Evolutionary conservation across 2,113 vertebrate species (phyloP).

Genomic region (Nesoenas mayeri): DNA sequence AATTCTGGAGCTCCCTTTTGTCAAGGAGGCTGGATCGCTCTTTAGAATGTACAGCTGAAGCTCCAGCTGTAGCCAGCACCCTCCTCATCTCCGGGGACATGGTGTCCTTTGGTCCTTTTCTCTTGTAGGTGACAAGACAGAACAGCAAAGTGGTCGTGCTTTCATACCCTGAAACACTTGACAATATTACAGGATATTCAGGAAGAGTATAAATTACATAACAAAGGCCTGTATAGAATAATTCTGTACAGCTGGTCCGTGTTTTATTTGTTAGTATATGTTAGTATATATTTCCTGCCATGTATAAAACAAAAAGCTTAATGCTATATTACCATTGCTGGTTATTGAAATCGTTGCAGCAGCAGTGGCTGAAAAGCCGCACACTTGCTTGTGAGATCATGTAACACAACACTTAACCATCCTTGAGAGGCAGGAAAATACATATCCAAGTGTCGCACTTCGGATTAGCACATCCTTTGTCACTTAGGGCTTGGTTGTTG

Average conservation of each 20-base stretch:
- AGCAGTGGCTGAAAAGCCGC: neutral
- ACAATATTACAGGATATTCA: neutral
- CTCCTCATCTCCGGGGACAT: neutral
- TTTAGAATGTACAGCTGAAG: neutral
- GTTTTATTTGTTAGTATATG: no score
- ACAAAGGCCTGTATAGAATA: neutral
- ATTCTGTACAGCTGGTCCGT: neutral
- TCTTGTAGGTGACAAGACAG: neutral
- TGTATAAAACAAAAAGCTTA: neutral
- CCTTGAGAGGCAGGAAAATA: neutral
- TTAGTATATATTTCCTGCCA: neutral
- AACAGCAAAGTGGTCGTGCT: neutral
- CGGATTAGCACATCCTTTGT: neutral
- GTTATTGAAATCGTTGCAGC: neutral
- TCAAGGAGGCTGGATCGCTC: neutral
- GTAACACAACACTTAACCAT: neutral
- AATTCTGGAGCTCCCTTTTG: neutral
- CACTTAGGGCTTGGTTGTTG: neutral
- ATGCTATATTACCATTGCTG: neutral
- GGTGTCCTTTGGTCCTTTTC: neutral
- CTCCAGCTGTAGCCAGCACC: neutral
- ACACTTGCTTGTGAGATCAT: neutral
- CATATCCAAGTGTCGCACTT: rapidly evolving
- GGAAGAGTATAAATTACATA: neutral
- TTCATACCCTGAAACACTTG: neutral